Evolutionary conservation across 35 echinoderm and acorn worm species (phyloP).

Genomic region (Antedon bifida): DNA sequence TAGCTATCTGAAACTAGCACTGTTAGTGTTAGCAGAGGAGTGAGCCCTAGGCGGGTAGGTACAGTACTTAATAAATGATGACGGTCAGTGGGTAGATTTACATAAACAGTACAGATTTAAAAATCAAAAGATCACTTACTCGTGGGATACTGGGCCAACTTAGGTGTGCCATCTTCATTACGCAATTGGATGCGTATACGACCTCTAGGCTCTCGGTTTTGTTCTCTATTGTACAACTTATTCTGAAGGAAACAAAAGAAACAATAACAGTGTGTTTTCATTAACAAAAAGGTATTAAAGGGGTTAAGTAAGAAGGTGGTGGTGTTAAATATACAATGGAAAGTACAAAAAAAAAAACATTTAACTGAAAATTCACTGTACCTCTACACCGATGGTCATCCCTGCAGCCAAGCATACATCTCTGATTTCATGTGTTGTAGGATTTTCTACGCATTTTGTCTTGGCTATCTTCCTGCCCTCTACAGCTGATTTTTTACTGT

Average conservation of each 20-base stretch:
- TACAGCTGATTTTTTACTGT: slow-evolving; percentile 69
- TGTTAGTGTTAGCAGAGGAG: too few relatives aligned
- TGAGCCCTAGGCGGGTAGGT: too few relatives aligned
- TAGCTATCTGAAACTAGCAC: too few relatives aligned
- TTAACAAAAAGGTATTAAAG: too few relatives aligned
- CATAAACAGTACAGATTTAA: too few relatives aligned
- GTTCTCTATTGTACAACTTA: slow-evolving; percentile 83
- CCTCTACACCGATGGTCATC: slow-evolving; percentile 40
- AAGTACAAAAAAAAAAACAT: too few relatives aligned
- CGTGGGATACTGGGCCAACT: slow-evolving; percentile 36
- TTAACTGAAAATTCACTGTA: too few relatives aligned
- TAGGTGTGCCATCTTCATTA: slow-evolving; percentile 60
- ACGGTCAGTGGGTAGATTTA: too few relatives aligned
- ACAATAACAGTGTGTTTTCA: too few relatives aligned
- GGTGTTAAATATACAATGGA: too few relatives aligned
- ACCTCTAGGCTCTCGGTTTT: slow-evolving; percentile 77
- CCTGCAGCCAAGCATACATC: slow-evolving; percentile 67
- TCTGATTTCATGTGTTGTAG: slow-evolving; percentile 70
- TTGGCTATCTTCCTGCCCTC: slow-evolving; percentile 73
- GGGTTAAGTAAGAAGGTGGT: too few relatives aligned
- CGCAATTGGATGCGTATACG: slow-evolving; percentile 71
- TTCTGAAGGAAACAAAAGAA: slow-evolving; percentile 3
- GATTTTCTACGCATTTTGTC: slow-evolving; percentile 61
- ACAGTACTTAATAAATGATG: too few relatives aligned
- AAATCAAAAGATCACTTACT: slow-evolving; percentile 50